phyloP scores from a whole-genome alignment of 1,140 invertebrate species.

The Tetramorium alpestre region DNA sequence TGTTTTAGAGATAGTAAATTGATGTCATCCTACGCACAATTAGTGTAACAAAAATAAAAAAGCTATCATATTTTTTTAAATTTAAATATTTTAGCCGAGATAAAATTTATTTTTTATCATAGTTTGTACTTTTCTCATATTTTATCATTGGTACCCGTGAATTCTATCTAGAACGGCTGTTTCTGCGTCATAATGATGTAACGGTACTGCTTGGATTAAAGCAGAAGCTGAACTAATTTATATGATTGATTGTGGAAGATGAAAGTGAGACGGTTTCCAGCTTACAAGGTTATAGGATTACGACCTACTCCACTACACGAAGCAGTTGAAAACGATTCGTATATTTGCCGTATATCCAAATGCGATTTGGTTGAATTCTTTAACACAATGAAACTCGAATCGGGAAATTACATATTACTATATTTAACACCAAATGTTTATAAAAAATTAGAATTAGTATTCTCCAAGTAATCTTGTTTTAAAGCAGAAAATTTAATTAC shows the following conservation, averaged over 20 bases:
- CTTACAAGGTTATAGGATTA: conserved; percentile 39
- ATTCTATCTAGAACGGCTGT: conserved; percentile 20
- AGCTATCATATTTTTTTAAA: neutral
- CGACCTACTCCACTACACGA: neutral
- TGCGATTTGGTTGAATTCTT: neutral
- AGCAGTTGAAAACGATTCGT: conserved; percentile 25
- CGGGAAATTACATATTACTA: neutral
- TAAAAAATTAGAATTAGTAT: neutral
- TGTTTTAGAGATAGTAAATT: neutral
- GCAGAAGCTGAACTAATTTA: conserved; percentile 50
- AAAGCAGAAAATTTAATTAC: neutral
- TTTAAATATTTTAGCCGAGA: neutral
- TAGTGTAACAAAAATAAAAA: neutral
- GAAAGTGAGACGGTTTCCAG: conserved; percentile 6
- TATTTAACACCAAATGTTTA: neutral
- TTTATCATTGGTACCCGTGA: neutral
- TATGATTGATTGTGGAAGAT: conserved; percentile 51
- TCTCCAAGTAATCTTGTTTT: neutral
- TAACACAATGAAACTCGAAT: neutral
- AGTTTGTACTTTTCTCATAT: neutral
- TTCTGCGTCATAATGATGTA: conserved; percentile 45
- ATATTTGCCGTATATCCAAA: neutral
- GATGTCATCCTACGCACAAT: neutral
- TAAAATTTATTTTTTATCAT: neutral
- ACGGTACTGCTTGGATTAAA: conserved; percentile 15